Evolutionary conservation across 53 echinoderm and acorn worm genomes (phyloP), one percentile per base, ranked within the genome.

Genomic region (Holothuria scabra): DNA sequence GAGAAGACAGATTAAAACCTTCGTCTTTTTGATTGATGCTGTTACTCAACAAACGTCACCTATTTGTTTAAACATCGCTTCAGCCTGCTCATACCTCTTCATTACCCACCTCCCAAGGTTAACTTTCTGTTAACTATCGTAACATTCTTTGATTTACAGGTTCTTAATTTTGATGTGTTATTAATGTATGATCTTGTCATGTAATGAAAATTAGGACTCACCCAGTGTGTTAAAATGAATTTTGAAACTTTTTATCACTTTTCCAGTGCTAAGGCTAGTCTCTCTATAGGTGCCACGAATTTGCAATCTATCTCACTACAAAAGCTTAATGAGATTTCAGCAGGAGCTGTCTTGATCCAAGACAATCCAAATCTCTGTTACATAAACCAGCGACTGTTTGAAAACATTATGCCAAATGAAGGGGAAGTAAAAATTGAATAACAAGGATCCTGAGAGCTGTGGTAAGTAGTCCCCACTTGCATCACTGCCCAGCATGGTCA

Each of bases 381-480:
- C 68, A 59, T 67, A 38, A 66, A 68, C 18, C 59, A 67, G 59
- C 76, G 34, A 80, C 76, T 87, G 60, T 87, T 87, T 58, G 19
- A 37, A n/a, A 81, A 56, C 31, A 57, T 87, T n/a, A 23, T 81
- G 28, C 70, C 37, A 32, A 1, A 4, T 26, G 69, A 66, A 2
- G 70, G 76, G 2, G 66, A 76, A 41, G 37, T 69, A 34, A 26
- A 35, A 38, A 44, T 92, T 28, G 23, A 56, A 62, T 56, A 92
- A 92, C 71, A 60, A 46, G 65, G 31, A 69, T 25, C 46, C 48
- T 21, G 83, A 34, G 12, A 19, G 26, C 23, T 93, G 93, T 70
- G 79, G 93, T 93, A 88, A 93, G 93, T 93, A 93, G 84, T 48
- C 82, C 64, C 70, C 33, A 67, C 56, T 29, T 52, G 64, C 66